Base-by-base conservation (phyloP, 2,113 vertebrate species). In the Oxyruncus cristatus region DNA sequence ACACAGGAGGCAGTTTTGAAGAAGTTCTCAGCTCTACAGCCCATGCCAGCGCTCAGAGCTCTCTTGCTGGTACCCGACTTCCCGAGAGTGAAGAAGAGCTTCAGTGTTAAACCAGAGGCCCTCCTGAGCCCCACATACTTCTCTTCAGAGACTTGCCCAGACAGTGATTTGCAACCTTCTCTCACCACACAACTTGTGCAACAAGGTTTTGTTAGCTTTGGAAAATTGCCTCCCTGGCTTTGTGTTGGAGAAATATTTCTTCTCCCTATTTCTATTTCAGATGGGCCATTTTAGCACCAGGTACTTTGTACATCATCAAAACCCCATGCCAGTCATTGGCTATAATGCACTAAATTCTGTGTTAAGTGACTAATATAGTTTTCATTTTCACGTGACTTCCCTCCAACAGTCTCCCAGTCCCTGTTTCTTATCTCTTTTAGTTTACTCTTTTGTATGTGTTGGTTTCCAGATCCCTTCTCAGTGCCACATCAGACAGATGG, bases 1-100 rank as follows among this genome's bases (percentile, higher is more conserved):
- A 97, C 50, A 71, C 94, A 0, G 98, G 98, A 46, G 99, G 99
- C 93, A 99, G 98, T 96, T 99, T 99, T 81, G 99, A 99, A 97
- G 99, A 99, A 23, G 99, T 99, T 50, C 98, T 99, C 92, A 99
- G 98, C 71, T 99, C 99, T 14, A 96, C 99, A 3, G 99, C 99
- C 6, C 98, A 99, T 0, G 99, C 99, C 97, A 99, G 99, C 1
- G 98, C 98, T 80, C 99, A 99, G 97, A 98, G 98, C 92, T 97
- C 98, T 8, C 96, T 98, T 27, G 97, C 97, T 32, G 98, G 97
- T 88, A 97, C 95, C 6, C 88, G 89, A 59, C 68, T 98, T 78
- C 97, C 95, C 1, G 98, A 99, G 77, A 95, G 93, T 6, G 96
- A 98, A 7, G 98, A 97, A 55, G 98, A 99, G 83, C 97, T 97